phyloP scores from a whole-genome alignment of 2,113 vertebrate genomes.

The Antigone vipio region DNA sequence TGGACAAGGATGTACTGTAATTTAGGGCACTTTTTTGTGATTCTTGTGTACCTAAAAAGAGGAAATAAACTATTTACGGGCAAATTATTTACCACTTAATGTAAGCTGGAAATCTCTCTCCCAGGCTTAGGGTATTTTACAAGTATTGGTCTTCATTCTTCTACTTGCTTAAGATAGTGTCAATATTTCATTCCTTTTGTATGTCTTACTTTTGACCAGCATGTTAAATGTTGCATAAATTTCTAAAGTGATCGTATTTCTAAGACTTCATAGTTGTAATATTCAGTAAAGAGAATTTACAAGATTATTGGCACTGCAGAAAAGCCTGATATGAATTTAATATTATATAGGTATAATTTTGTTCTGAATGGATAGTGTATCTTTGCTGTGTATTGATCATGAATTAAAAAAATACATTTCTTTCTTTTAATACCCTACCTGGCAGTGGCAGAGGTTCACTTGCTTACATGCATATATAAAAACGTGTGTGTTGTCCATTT shows the following conservation, averaged over 20 bases:
- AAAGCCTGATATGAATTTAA: not conserved
- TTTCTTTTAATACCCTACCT: not conserved
- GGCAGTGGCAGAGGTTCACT: not conserved
- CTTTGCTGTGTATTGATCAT: not conserved
- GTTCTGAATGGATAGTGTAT: not conserved
- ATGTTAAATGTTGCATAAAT: not conserved
- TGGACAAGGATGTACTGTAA: not conserved
- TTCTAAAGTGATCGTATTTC: not conserved
- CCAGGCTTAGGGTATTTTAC: not conserved
- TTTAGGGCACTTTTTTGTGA: not conserved
- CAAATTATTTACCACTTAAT: not conserved
- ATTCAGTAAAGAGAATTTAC: not conserved
- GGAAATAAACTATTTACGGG: not conserved
- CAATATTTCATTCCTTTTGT: not conserved
- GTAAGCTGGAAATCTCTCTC: not conserved
- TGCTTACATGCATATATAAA: not conserved
- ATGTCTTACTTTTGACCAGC: not conserved
- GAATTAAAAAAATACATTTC: not conserved
- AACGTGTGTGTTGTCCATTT: not conserved
- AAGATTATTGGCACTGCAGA: not conserved
- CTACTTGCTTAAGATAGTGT: not conserved
- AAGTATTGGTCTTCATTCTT: not conserved
- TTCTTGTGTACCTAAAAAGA: not conserved
- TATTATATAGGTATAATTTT: not conserved
- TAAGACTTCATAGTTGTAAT: not conserved